phyloP scores from a whole-genome alignment of 2,888 invertebrate genomes.

The Drosophila barbarae region DNA sequence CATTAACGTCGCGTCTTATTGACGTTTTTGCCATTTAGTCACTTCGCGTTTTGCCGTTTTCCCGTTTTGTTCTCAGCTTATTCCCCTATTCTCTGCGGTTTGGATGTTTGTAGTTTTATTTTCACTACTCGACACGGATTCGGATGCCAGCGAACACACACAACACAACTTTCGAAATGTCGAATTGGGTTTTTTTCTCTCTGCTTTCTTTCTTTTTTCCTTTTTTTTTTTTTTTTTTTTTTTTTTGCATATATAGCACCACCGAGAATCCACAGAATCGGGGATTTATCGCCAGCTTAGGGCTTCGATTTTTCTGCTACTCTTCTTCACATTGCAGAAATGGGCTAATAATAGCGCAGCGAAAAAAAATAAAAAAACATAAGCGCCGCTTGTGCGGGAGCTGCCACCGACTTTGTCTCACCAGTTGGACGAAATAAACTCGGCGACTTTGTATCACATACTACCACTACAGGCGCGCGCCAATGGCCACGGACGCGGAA shows the following conservation, averaged over 20 bases:
- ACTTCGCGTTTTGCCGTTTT: slow-evolving; percentile 6
- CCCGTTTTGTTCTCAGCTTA: slow-evolving; percentile 36
- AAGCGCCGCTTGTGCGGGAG: slow-evolving; percentile 71
- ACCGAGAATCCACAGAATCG: slow-evolving; percentile 10
- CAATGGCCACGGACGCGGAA: slow-evolving; percentile 30
- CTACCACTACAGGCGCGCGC: slow-evolving; percentile 51
- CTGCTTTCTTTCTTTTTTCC: neutral
- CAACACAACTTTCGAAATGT: slow-evolving; percentile 49
- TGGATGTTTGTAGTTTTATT: slow-evolving; percentile 57
- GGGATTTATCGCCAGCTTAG: slow-evolving; percentile 1
- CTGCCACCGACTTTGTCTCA: slow-evolving; percentile 76
- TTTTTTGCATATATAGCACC: slow-evolving; percentile 24
- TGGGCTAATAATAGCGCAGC: slow-evolving; percentile 3
- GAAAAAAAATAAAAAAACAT: slow-evolving; percentile 50
- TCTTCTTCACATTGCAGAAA: slow-evolving; percentile 23
- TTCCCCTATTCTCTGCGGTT: slow-evolving; percentile 31
- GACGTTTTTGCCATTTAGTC: slow-evolving; percentile 14
- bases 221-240: slow-evolving; percentile 25
- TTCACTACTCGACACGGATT: slow-evolving; percentile 72
- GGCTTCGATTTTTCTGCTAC: slow-evolving; percentile 14
- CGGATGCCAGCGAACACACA: slow-evolving; percentile 51
- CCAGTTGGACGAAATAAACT: slow-evolving; percentile 78
- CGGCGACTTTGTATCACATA: slow-evolving; percentile 69
- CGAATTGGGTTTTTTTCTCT: slow-evolving; percentile 22
- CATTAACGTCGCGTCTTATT: slow-evolving; percentile 14